These are phyloP conservation scores for Paraplagusia blochii DNA, from an alignment of 2,113 vertebrate species.

Conservation along the genomic window DNA sequence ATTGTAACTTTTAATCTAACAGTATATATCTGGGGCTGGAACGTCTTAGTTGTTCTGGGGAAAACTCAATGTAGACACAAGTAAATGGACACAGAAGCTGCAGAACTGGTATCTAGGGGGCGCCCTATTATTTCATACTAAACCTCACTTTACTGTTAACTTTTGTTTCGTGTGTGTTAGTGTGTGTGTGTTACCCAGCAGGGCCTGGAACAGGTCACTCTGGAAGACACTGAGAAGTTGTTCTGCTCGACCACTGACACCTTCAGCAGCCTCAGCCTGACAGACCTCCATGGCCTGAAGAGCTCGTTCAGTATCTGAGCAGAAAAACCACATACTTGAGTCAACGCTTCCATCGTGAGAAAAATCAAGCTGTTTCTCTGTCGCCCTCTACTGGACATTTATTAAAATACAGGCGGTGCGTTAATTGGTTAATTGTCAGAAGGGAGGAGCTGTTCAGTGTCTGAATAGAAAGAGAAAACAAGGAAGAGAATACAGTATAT, in stretches of 20 bases:
- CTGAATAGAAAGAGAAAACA: too few species aligned
- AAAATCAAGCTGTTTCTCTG: too few species aligned
- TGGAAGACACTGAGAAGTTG: slow-evolving; percentile 76
- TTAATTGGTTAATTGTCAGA: not conserved
- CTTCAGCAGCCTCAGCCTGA: slow-evolving; percentile 57
- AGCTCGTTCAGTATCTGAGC: slow-evolving; percentile 70
- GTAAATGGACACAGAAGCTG: too few species aligned
- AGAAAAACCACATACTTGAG: not conserved
- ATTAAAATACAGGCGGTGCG: not conserved
- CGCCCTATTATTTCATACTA: too few species aligned
- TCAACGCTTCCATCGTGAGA: too few species aligned
- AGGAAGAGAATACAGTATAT: too few species aligned
- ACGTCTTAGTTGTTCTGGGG: too few species aligned
- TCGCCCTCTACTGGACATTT: not conserved
- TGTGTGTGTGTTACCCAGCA: slow-evolving; percentile 65
- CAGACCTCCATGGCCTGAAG: slow-evolving; percentile 72
- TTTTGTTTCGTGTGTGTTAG: not conserved
- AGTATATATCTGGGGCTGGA: too few species aligned
- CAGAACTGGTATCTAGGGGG: too few species aligned
- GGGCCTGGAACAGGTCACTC: slow-evolving; percentile 79
- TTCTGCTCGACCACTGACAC: slow-evolving; percentile 69
- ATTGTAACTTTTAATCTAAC: too few species aligned
- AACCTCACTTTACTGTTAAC: too few species aligned
- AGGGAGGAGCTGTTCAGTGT: not conserved
- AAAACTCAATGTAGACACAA: too few species aligned